Evolutionary conservation across 1,140 invertebrate genomes (phyloP).

Genomic region (Mya arenaria): DNA sequence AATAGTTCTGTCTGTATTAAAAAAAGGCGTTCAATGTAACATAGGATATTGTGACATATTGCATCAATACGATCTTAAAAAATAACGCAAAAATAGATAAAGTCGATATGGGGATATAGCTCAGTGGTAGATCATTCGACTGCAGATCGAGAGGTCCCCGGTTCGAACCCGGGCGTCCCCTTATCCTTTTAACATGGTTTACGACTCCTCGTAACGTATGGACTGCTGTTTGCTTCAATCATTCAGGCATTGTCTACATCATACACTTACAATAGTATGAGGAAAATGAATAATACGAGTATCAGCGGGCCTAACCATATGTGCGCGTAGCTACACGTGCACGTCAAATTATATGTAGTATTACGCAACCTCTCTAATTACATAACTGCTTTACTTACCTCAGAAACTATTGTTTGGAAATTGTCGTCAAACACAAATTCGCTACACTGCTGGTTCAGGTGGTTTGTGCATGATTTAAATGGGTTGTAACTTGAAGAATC

Average conservation of each 20-base stretch:
- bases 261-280: not conserved
- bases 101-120: not conserved
- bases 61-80: too few species aligned
- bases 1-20: too few species aligned
- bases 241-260: not conserved
- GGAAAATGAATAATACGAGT: not conserved
- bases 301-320: not conserved
- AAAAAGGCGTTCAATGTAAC: too few species aligned
- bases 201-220: not conserved
- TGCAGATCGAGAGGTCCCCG: slow-evolving; percentile 95
- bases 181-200: too few species aligned
- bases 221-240: not conserved
- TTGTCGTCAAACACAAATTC: not conserved
- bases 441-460: slow-evolving; percentile 1
- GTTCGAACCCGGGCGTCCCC: slow-evolving; percentile 96
- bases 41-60: too few species aligned
- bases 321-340: not conserved
- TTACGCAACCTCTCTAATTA: not conserved
- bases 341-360: not conserved
- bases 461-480: slow-evolving; percentile 20
- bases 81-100: too few species aligned
- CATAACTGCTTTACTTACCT: slow-evolving; percentile 5
- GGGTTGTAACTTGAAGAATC: too few species aligned
- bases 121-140: slow-evolving; percentile 86
- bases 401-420: slow-evolving; percentile 25